Base-by-base conservation (phyloP, 2,797 vertebrate species). In the Argentina silus region DNA sequence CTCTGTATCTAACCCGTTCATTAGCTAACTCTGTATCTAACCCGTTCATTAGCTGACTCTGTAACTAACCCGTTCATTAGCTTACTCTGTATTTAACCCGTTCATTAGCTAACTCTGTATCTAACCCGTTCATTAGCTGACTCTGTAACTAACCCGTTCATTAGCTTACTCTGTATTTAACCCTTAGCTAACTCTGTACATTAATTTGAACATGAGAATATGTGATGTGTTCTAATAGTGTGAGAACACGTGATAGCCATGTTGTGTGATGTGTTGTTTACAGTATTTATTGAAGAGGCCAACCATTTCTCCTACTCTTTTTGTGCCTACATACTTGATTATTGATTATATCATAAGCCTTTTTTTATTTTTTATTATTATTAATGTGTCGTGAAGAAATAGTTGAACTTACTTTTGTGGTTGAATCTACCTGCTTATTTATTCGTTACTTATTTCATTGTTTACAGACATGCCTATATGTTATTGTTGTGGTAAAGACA, bases 231-330 rank as follows among this genome's bases (percentile, higher is more conserved):
- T 83, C 73, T 73, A 36, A 27, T 11, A 2, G 57, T 83, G 59
- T 87, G 84, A 78, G 23, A 60, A 27, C 57, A 69, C 66, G 70
- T 72, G 76, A 69, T 85, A 81, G 79, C 59, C 50, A 3, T 64
- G 45, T 82, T 73, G 78, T 81, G 57, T 80, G 78, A 80, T 36
- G 27, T 14, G 3, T 27, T 65, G 78, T 91, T 84, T 89, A 89
- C 83, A 85, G 85, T 91, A 91, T 91, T 90, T 90, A 90, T 89
- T 87, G 63, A 85, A 75, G 67, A 79, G 73, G 79, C 71, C 78
- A 73, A 69, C 69, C 76, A 48, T 77, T 12, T 78, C 53, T 43
- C 79, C 48, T 27, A 72, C 75, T 67, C 23, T 70, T 56, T 47
- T 55, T 70, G 57, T 86, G 80, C 78, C 75, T 80, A 63, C 43